Base-by-base conservation (phyloP, 2,113 vertebrate genomes). In the Amphiprion percula region DNA sequence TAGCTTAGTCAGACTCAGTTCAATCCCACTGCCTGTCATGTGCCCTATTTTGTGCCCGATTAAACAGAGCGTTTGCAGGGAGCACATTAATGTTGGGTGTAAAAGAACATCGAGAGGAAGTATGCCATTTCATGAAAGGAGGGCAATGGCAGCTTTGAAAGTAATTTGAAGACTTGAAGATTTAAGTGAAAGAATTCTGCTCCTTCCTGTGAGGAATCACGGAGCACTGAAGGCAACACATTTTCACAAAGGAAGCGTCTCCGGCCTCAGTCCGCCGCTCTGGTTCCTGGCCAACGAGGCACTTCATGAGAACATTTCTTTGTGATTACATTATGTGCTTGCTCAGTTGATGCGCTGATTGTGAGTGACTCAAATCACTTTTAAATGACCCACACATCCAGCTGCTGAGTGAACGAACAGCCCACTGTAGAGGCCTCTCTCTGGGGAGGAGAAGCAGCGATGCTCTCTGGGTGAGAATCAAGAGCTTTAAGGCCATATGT, bases 221-320 rank as follows among this genome's bases (percentile, higher is more conserved):
- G 58, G 23, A 53, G 56, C 6, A 5, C 55, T 59, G 68, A 72
- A 60, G 74, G 59, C 39, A 50, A 39, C 0, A 24, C 53, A n/a
- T 46, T 56, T 66, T 19, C 62, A 71, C 79, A 63, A 58, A 82
- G 78, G 63, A 71, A 46, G 76, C 54, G 71, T 79, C 76, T 37
- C 67, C 62, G 46, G 68, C 54, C 67, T 71, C 59, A 68, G 61
- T 54, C 68, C 55, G 12, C 56, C 8, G 59, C 78, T 66, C 69
- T 74, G 82, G 80, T 83, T 85, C 46, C 79, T 60, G 74, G 83
- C 83, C 91, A 86, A 23, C 44, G 24, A 77, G 86, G 85, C 82
- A 84, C 88, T 87, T 92, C 77, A 83, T 77, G 78, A 82, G 70
- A 82, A 63, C 79, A 74, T 83, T 87, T 83, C 68, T 59, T 24